Base-by-base conservation (phyloP, 2,888 invertebrate species). In the Periphyllus acericola region DNA sequence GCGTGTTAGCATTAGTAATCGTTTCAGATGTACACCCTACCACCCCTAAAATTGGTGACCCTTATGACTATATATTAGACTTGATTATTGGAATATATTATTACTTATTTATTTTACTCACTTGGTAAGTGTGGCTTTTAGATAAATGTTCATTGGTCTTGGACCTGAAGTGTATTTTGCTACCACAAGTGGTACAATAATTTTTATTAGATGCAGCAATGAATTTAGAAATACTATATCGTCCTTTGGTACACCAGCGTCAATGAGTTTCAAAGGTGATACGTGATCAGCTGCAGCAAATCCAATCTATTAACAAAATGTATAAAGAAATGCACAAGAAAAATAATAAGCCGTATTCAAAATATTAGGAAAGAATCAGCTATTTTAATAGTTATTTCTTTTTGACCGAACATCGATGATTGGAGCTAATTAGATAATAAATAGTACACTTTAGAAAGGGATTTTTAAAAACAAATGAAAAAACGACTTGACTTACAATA, bases 161-260 rank as follows among this genome's bases (percentile, higher is more conserved):
- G 97, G 96, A 3, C 99, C 98, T 17, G 96, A 94, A 0, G 97
- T 97, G 91, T 96, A 96, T 90, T 94, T 93, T 79, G 95, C 94
- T 91, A 97, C 95, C 87, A 97, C 92, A 90, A 99, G 92, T 11
- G 99, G 99, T 91, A 99, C 93, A 78, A 98, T 91, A 89, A 98
- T 96, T 92, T 99, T 99, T 78, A 99, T 93, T 19, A 99, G 99
- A 80, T 98, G 96, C 91, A 99, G 93, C 1, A 34, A 68, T 29
- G 66, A 36, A 6, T n/a, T 46, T 66, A 84, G 25, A 14, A 85
- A 34, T 25, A 52, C 29, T 11, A 86, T 29, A 17, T 55, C n/a
- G 8, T 86, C 79, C 72, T 79, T 86, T n/a, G 86, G 60, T 55
- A 86, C 17, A 6, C 83, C 83, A 17, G 78, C 71, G 29, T 83